Evolutionary conservation across 1,140 invertebrate genomes (phyloP).

Genomic region (Coenobita brevimanus): DNA sequence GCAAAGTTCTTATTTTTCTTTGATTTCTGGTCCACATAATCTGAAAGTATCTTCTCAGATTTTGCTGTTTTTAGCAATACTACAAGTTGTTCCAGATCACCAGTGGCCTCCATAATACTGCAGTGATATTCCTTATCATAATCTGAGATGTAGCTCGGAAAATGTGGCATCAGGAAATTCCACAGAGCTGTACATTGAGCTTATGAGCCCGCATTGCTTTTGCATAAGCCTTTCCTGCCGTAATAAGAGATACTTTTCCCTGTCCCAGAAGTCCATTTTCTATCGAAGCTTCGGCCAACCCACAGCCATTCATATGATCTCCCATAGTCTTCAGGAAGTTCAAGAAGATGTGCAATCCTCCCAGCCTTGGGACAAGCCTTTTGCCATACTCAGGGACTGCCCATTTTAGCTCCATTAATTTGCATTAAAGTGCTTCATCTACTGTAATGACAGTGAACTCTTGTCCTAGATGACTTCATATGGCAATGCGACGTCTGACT

Average conservation of each 20-base stretch:
- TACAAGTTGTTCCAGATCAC: background rate
- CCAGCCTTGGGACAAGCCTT: background rate
- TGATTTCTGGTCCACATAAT: no score
- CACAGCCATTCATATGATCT: background rate
- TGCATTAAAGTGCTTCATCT: background rate
- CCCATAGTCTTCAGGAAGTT: background rate
- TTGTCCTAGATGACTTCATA: background rate
- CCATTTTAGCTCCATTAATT: background rate
- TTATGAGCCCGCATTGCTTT: background rate
- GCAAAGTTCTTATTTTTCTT: no score
- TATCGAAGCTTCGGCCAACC: no score
- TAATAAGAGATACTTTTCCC: no score
- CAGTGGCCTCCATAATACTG: background rate
- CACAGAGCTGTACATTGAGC: background rate
- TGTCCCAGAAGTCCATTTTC: no score
- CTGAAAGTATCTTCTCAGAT: background rate
- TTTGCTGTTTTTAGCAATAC: background rate
- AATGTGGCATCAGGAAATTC: background rate
- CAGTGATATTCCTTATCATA: background rate
- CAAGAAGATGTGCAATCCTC: background rate
- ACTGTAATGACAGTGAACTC: background rate
- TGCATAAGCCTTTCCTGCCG: no score
- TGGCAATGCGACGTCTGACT: background rate
- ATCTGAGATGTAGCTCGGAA: background rate
- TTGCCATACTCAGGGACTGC: background rate